Evolutionary conservation across 2,888 invertebrate genomes (phyloP), one percentile per base, ranked within the genome.

Genomic region (Tenthredo scrophulariae): DNA sequence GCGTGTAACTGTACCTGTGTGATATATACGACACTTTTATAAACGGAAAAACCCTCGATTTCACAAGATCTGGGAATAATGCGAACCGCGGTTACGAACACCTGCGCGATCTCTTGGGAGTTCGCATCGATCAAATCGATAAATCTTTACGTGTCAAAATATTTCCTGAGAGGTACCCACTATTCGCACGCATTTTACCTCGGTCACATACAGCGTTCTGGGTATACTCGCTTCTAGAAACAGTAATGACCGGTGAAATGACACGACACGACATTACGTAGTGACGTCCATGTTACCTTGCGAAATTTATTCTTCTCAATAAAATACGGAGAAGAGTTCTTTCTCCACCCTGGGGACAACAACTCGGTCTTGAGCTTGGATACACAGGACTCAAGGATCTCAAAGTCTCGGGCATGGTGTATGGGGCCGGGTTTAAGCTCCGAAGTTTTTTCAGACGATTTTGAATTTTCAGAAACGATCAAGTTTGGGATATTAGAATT

Each of bases 101-200:
- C 58, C 80, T 62, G 80, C 37, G n/a, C 15, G 83, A 67, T 92
- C 92, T 91, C 91, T 77, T 86, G 92, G 91, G 92, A 92, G 87
- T 88, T 89, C 86, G 90, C 91, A 92, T 92, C 92, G 91, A 92
- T 92, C 92, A 92, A 87, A 87, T 87, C 87, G 87, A 87, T 88
- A 89, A 91, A 90, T 90, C 90, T 88, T 88, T 85, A 85, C 86
- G 88, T 90, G 92, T 92, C 92, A 92, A 92, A 92, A 92, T 92
- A 92, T 92, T 92, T 92, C 90, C 88, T 88, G 84, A 43, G 85
- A 86, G 58, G n/a, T 13, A 33, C 86, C 33, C 86, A 86, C 86
- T 83, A 67, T 83, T 70, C 67, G 83, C 70, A 62, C 40, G 40
- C 3, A 62, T 80, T 62, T 79, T 79, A 79, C 22, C 15, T 2